phyloP scores from a whole-genome alignment of 2,797 vertebrate genomes.

The Varecia variegata region DNA sequence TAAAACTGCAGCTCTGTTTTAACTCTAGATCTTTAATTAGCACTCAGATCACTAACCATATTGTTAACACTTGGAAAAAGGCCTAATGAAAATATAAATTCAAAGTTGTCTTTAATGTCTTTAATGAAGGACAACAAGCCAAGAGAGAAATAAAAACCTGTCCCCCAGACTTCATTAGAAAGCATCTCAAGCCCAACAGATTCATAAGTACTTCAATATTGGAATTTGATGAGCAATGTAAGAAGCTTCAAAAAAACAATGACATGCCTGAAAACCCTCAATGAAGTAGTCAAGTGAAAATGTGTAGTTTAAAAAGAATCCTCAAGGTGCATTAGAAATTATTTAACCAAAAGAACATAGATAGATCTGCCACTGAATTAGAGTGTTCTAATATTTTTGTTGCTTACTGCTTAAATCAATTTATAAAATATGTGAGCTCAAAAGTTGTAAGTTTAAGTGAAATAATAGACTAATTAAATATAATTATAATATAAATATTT shows the following conservation, averaged over 20 bases:
- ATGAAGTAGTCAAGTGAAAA: neutral
- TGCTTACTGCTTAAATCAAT: neutral
- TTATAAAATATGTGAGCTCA: neutral
- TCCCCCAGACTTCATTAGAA: neutral
- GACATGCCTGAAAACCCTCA: neutral
- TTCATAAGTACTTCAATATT: neutral
- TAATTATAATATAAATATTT: neutral
- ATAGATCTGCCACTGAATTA: neutral
- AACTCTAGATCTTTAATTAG: neutral
- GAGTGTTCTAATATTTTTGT: neutral
- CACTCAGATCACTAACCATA: neutral
- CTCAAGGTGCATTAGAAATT: neutral
- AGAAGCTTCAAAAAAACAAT: neutral
- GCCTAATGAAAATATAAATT: slow-evolving; percentile 23
- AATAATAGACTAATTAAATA: neutral
- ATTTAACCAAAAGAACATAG: neutral
- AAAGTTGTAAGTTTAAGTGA: neutral
- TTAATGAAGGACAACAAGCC: slow-evolving; percentile 3
- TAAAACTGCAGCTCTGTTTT: neutral
- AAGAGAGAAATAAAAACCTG: neutral
- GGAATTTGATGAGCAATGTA: neutral
- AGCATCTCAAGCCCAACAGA: neutral
- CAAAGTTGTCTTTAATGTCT: neutral
- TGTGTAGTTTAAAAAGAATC: neutral
- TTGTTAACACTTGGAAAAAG: slow-evolving; percentile 33